Evolutionary conservation across 2,113 vertebrate species (phyloP).

Genomic region (Pipa parva): DNA sequence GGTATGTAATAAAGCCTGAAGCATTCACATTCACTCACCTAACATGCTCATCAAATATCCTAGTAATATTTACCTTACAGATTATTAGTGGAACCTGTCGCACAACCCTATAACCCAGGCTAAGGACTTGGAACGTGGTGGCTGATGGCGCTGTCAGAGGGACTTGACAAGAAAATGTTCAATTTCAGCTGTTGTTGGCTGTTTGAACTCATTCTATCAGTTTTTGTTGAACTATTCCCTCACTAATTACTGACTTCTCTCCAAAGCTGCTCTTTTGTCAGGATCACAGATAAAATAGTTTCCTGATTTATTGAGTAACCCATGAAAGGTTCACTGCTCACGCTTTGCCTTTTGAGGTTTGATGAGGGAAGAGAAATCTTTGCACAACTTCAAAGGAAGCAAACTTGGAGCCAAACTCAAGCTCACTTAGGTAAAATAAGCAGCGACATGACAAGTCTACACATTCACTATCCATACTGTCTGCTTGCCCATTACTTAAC

Average conservation of each 20-base stretch:
- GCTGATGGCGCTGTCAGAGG: slow-evolving; percentile 5
- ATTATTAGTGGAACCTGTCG: slow-evolving; percentile 24
- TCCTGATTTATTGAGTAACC: slow-evolving; percentile 25
- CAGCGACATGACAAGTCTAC: no score
- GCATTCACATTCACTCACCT: not conserved
- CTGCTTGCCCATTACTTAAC: no score
- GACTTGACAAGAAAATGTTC: not conserved
- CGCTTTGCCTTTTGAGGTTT: not conserved
- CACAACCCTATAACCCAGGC: slow-evolving; percentile 8
- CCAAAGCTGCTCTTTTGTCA: slow-evolving; percentile 7
- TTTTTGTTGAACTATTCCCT: not conserved
- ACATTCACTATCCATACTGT: no score
- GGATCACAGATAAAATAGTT: not conserved
- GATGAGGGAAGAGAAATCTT: not conserved
- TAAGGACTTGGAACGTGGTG: slow-evolving; percentile 18
- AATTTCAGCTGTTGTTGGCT: slow-evolving; percentile 20
- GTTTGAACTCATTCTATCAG: not conserved
- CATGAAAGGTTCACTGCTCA: not conserved
- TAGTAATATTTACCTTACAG: slow-evolving; percentile 4
- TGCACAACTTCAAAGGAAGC: slow-evolving; percentile 20
- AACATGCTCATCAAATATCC: not conserved
- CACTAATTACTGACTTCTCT: slow-evolving; percentile 4
- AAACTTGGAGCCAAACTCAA: no score
- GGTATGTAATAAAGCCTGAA: not conserved
- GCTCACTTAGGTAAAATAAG: not conserved